phyloP scores from a whole-genome alignment of 2,797 vertebrate genomes.

The Xerus rutilus region DNA sequence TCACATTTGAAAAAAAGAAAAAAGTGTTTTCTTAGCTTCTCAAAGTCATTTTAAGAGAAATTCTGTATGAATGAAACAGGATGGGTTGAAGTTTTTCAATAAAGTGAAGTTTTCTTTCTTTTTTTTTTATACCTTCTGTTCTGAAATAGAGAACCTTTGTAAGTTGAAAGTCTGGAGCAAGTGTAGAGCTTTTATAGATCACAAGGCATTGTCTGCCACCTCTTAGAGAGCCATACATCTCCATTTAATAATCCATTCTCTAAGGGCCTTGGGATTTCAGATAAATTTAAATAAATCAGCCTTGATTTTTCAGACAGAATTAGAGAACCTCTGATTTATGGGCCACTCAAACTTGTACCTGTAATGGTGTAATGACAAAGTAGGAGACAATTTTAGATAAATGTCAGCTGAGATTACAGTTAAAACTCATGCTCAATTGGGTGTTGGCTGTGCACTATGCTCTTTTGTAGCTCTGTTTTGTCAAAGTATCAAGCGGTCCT shows the following conservation, averaged over 20 bases:
- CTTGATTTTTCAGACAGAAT: slow-evolving; percentile 82
- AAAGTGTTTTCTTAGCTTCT: background rate
- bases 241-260: slow-evolving; percentile 74
- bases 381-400: slow-evolving; percentile 77
- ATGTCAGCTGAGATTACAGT: slow-evolving; percentile 77
- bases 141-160: slow-evolving; percentile 30
- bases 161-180: slow-evolving; percentile 2
- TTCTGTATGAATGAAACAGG: background rate
- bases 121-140: background rate
- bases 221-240: slow-evolving; percentile 67
- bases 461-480: slow-evolving; percentile 66
- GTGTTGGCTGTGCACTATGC: slow-evolving; percentile 27
- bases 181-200: slow-evolving; percentile 33
- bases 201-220: background rate
- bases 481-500: background rate
- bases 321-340: slow-evolving; percentile 79
- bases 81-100: slow-evolving; percentile 39
- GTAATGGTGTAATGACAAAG: slow-evolving; percentile 73
- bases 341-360: slow-evolving; percentile 69
- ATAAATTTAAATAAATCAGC: slow-evolving; percentile 80
- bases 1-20: background rate
- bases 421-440: slow-evolving; percentile 67
- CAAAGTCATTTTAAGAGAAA: slow-evolving; percentile 10
- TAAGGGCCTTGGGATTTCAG: slow-evolving; percentile 63
- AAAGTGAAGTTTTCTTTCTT: background rate